Percentiles rank a stretch among this genome's conserved stretches.
These are phyloP conservation scores for Bellardia pandia DNA, from an alignment of 2,888 invertebrate species.

Conservation along the genomic window DNA sequence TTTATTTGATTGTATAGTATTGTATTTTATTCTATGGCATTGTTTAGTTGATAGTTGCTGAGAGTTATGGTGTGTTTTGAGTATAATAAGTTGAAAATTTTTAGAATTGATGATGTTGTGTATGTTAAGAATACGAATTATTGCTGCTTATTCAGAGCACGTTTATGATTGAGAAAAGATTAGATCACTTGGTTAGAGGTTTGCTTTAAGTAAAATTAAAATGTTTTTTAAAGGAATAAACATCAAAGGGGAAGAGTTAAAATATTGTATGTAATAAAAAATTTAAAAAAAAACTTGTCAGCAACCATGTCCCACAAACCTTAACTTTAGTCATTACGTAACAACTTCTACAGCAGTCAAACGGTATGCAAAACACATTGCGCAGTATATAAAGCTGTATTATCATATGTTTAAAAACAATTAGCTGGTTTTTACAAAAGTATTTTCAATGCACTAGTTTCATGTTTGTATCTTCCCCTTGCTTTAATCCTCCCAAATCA, in stretches of 20 bases:
- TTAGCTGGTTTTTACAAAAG: too few species aligned
- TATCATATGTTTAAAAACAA: too few species aligned
- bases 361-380: too few species aligned
- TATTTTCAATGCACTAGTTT: background rate
- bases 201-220: constrained; percentile 29
- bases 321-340: too few species aligned
- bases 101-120: constrained; percentile 65
- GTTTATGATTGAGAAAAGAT: constrained; percentile 71
- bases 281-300: too few species aligned
- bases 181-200: constrained; percentile 58
- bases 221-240: background rate
- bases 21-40: background rate
- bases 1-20: background rate
- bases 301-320: too few species aligned
- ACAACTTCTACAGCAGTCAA: too few species aligned
- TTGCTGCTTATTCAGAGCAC: constrained; percentile 71
- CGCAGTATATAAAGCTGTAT: too few species aligned
- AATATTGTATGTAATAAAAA: background rate
- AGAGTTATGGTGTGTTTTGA: background rate
- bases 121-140: constrained; percentile 33
- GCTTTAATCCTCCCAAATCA: constrained; percentile 20
- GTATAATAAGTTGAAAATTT: constrained; percentile 41
- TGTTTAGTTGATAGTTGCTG: background rate
- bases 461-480: background rate
- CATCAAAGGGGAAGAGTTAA: constrained; percentile 6